Evolutionary conservation across 2,888 invertebrate species (phyloP), one percentile per base, ranked within the genome.

Genomic region (Philereme transversata): DNA sequence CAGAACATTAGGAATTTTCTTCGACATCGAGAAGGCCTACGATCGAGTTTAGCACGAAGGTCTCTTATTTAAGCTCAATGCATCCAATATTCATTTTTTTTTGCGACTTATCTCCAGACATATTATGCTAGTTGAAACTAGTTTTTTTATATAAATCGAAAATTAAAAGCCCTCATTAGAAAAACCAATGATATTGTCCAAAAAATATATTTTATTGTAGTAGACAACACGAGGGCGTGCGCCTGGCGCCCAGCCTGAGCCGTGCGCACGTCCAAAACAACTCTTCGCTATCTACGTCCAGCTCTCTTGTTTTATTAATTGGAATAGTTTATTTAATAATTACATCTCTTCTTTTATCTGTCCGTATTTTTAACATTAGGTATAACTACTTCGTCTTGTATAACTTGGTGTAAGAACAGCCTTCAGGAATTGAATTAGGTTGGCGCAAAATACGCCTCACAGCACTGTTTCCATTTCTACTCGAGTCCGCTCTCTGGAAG

Each of bases 381-480:
- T 90, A 91, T 90, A 91, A 89, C 90, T 92, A 92, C 86, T 90
- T 92, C 87, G 88, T 90, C 86, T 87, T 92, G 90, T 92, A 92
- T 92, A 91, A 92, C 92, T 91, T 91, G 91, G 92, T 91, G 92
- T 92, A 92, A 91, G 91, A 90, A 90, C 92, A 91, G 92, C 92
- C 92, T 92, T 91, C 87, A 91, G 90, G 90, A 91, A 91, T 92
- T 92, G 92, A 91, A 89, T 87, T 82, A 89, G 81, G 84, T 85
- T 90, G 90, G 88, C 87, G 90, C 82, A 87, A 90, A 82, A 90
- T 79, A 79, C 90, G 83, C 90, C 93, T 96, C 96, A 97, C 95
- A 97, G 96, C 93, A 97, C 97, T 84, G 97, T 97, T 94, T 97
- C 97, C 96, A 97, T 97, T 94, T 97, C 97, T 78, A 97, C 97